These are phyloP conservation scores for Bagarius yarrelli DNA, from an alignment of 2,113 vertebrate genomes.

Conservation along the genomic window DNA sequence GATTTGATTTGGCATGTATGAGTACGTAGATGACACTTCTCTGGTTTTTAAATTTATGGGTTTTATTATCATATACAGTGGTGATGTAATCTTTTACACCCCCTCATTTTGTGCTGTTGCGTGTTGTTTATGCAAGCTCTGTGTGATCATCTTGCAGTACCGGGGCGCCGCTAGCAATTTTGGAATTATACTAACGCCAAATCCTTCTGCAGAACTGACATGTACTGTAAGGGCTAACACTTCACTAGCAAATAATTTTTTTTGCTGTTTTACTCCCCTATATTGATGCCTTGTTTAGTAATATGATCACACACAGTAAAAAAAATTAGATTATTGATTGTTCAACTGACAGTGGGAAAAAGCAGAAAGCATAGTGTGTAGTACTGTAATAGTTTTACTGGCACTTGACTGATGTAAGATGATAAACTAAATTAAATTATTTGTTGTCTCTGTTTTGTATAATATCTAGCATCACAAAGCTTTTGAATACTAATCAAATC, in stretches of 20 bases:
- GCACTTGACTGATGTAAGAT: background rate
- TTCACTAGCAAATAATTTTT: background rate
- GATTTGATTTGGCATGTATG: constrained; percentile 28
- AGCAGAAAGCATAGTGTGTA: background rate
- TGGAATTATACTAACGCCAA: too few relatives aligned
- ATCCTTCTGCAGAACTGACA: too few relatives aligned
- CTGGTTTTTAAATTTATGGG: constrained; percentile 4
- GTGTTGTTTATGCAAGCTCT: constrained; percentile 5
- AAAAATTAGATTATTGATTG: background rate
- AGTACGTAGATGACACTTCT: constrained; percentile 27
- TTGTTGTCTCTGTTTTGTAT: background rate
- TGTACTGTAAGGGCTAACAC: constrained; percentile 7
- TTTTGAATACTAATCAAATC: background rate
- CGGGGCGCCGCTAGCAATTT: background rate
- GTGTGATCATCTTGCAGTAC: constrained; percentile 25
- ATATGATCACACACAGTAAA: constrained; percentile 7
- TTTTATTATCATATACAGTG: constrained; percentile 23
- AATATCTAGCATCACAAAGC: too few relatives aligned
- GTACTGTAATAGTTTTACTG: background rate
- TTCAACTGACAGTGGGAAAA: background rate
- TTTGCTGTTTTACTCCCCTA: background rate
- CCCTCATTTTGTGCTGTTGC: constrained; percentile 32
- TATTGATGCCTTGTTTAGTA: constrained; percentile 15
- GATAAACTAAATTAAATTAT: background rate
- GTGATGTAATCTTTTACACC: constrained; percentile 41